These are phyloP conservation scores for Hymenochirus boettgeri DNA, from an alignment of 2,113 vertebrate species.

Conservation along the genomic window DNA sequence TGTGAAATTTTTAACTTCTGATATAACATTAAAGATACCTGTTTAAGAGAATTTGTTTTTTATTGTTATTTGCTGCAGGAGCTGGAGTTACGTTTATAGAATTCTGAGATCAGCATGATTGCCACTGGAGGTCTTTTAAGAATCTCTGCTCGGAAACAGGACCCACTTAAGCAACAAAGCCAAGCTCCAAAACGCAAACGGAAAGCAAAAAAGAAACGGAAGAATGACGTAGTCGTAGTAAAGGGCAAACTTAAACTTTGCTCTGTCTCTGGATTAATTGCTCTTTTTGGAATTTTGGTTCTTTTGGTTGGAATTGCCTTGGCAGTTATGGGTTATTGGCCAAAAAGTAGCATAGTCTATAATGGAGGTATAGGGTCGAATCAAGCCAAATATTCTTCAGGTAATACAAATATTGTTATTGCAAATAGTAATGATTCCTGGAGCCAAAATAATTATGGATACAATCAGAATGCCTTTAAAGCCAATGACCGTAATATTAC, in stretches of 20 bases:
- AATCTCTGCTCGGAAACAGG: constrained; percentile 87
- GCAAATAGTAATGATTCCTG: constrained; percentile 43
- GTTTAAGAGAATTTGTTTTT: no score
- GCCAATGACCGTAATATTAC: constrained; percentile 38
- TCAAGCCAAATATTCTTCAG: constrained; percentile 40
- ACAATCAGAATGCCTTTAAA: not conserved
- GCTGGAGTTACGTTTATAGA: constrained; percentile 45
- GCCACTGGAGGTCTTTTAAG: constrained; percentile 92
- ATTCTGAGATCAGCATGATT: constrained; percentile 74
- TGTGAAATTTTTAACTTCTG: no score
- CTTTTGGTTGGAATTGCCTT: constrained; percentile 82
- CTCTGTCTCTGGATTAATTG: constrained; percentile 82
- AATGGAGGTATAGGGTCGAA: constrained; percentile 51
- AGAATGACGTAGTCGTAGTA: constrained; percentile 90
- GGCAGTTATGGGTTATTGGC: constrained; percentile 93
- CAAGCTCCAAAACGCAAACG: constrained; percentile 74
- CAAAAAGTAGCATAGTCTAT: constrained; percentile 64
- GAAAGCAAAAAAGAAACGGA: constrained; percentile 83
- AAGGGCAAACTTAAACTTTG: constrained; percentile 88
- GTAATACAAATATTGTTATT: constrained; percentile 19
- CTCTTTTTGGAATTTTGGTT: constrained; percentile 80
- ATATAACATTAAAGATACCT: no score
- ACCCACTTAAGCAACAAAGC: constrained; percentile 75
- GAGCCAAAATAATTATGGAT: constrained; percentile 31
- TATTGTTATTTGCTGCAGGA: constrained; percentile 58